Percentiles rank a stretch among this genome's conserved stretches.
Evolutionary conservation across 2,797 vertebrate genomes (phyloP).

Genomic region (Typhlichthys subterraneus): DNA sequence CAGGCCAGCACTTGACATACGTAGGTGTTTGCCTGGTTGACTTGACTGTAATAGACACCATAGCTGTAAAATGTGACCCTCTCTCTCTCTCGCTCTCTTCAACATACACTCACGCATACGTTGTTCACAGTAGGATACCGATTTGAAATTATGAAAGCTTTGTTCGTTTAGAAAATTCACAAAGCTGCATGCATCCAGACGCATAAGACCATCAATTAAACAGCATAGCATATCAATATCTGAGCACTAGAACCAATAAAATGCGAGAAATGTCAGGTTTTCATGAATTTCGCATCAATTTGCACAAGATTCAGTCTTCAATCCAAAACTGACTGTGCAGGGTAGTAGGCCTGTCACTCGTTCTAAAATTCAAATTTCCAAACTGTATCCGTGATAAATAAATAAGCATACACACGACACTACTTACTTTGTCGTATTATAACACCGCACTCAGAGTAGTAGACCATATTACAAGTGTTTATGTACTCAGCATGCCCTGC

Average conservation of each 20-base stretch:
- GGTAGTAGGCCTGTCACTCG: background rate
- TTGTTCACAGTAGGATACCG: background rate
- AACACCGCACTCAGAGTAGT: conserved; percentile 6
- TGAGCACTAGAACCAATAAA: too few relatives aligned
- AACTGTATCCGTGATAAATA: background rate
- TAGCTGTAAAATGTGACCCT: too few relatives aligned
- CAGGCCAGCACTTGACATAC: background rate
- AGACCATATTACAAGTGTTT: conserved; percentile 38
- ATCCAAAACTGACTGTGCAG: background rate
- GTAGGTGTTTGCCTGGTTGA: background rate
- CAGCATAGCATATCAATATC: too few relatives aligned
- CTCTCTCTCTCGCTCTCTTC: too few relatives aligned
- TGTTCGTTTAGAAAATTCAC: background rate
- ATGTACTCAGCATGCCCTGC: conserved; percentile 13
- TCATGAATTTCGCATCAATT: too few relatives aligned
- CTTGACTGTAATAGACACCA: conserved; percentile 51
- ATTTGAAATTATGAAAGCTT: background rate
- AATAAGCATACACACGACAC: background rate
- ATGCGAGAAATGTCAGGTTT: too few relatives aligned
- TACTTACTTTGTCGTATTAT: background rate
- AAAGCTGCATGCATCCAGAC: background rate
- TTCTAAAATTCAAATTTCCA: background rate
- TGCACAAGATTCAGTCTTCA: too few relatives aligned
- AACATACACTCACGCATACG: too few relatives aligned
- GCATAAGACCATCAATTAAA: too few relatives aligned